Percentiles rank a stretch among this genome's conserved stretches.
Conservation (phyloP, 2,888 invertebrate genomes). For the Lasioglossum vierecki region DNA sequence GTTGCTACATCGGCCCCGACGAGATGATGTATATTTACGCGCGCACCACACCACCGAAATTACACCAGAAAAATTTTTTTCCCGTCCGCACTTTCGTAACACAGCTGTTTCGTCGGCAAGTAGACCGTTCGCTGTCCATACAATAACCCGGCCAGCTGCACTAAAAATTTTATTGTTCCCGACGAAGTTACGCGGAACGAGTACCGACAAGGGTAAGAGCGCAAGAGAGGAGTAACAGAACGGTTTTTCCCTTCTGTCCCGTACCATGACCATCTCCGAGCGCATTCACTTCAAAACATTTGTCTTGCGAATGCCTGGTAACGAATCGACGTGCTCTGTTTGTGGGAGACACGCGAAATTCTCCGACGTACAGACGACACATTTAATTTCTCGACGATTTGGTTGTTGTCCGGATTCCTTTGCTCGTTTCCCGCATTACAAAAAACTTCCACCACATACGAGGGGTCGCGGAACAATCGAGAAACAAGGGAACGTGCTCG, state of each 20-base stretch:
- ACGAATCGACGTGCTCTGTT: slow-evolving; percentile 24
- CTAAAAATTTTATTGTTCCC: slow-evolving; percentile 58
- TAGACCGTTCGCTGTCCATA: slow-evolving; percentile 50
- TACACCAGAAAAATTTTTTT: slow-evolving; percentile 47
- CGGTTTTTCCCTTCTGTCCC: neutral
- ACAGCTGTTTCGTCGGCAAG: slow-evolving; percentile 39
- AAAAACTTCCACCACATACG: neutral
- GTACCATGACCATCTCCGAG: neutral
- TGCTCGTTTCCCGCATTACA: neutral
- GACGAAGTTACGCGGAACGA: slow-evolving; percentile 37
- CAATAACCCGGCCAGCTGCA: slow-evolving; percentile 48
- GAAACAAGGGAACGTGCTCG: neutral
- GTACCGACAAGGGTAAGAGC: neutral
- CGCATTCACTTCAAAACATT: slow-evolving; percentile 27
- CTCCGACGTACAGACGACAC: neutral
- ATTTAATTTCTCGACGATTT: slow-evolving; percentile 20
- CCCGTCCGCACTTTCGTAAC: slow-evolving; percentile 44
- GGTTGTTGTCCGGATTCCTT: neutral
- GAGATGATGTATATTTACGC: slow-evolving; percentile 58
- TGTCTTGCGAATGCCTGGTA: slow-evolving; percentile 16
- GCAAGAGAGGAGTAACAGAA: neutral
- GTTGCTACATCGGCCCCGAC: slow-evolving; percentile 30
- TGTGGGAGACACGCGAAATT: slow-evolving; percentile 5
- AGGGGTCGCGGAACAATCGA: neutral
- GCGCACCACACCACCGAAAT: slow-evolving; percentile 40